Conservation (phyloP, 2,113 vertebrate genomes). For the Ailuropoda melanoleuca region DNA sequence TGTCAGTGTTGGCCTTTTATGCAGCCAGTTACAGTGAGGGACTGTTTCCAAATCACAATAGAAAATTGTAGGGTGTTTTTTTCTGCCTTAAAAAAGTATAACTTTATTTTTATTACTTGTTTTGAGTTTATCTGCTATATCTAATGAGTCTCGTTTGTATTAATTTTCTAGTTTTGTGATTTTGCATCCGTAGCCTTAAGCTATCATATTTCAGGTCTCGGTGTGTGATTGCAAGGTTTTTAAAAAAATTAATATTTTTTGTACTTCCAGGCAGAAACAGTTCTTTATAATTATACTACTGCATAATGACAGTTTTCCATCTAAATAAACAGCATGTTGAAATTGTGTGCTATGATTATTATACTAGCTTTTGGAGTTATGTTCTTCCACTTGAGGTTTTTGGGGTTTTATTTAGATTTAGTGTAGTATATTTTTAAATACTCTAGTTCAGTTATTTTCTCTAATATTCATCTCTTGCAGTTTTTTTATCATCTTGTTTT, state of each 20-base stretch:
- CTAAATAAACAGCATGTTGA: neutral
- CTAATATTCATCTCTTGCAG: neutral
- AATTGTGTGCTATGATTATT: neutral
- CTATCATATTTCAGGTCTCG: neutral
- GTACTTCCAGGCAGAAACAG: neutral
- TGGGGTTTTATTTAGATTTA: constrained; percentile 11
- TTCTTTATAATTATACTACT: neutral
- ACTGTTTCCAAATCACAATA: neutral
- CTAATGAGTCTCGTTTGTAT: neutral
- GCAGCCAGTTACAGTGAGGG: neutral
- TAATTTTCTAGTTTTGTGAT: constrained; percentile 25
- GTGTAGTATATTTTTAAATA: neutral
- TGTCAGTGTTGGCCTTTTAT: neutral
- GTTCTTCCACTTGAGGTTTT: neutral
- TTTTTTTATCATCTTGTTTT: neutral
- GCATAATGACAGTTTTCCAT: neutral
- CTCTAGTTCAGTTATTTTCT: neutral
- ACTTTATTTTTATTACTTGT: constrained; percentile 3
- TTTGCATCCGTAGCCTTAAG: neutral
- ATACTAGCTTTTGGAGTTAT: neutral
- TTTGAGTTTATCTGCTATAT: neutral
- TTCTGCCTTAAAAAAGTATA: neutral
- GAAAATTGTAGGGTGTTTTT: neutral
- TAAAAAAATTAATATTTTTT: neutral
- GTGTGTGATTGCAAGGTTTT: neutral